Evolutionary conservation across 2,797 vertebrate genomes (phyloP).

Genomic region (Strix occidentalis): DNA sequence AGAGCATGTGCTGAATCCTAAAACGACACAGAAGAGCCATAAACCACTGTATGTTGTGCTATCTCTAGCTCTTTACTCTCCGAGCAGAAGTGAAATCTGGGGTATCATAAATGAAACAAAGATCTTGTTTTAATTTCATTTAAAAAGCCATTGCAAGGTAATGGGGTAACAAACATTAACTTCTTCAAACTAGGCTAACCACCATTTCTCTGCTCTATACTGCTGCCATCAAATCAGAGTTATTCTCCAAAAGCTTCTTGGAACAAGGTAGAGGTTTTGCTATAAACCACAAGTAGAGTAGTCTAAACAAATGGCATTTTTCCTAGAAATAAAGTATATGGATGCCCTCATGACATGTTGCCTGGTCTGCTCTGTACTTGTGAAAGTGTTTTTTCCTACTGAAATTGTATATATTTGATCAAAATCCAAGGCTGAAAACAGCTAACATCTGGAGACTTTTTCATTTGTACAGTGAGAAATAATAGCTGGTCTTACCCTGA

Average conservation of each 20-base stretch:
- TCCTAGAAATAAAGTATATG: slow-evolving; percentile 12
- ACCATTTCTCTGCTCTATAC: neutral
- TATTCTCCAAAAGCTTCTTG: neutral
- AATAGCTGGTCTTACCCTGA: neutral
- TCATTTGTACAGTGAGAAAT: neutral
- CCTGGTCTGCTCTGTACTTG: neutral
- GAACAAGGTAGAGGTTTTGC: neutral
- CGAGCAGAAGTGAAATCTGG: neutral
- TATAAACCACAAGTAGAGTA: neutral
- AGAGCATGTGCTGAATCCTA: slow-evolving; percentile 2
- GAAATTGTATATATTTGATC: neutral
- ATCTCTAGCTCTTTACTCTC: neutral
- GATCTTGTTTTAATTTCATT: slow-evolving; percentile 33
- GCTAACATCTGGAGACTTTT: neutral
- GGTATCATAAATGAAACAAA: neutral
- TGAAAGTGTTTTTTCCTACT: neutral
- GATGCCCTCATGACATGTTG: slow-evolving; percentile 17
- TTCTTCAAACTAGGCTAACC: neutral
- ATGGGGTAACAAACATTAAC: neutral
- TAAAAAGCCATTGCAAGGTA: neutral
- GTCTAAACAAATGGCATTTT: slow-evolving; percentile 26
- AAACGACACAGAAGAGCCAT: neutral
- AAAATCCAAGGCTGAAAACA: neutral
- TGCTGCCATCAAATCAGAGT: neutral
- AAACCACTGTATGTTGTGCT: slow-evolving; percentile 15